Conservation (phyloP, 2,888 invertebrate species). For the Ornithoptera priamus region DNA sequence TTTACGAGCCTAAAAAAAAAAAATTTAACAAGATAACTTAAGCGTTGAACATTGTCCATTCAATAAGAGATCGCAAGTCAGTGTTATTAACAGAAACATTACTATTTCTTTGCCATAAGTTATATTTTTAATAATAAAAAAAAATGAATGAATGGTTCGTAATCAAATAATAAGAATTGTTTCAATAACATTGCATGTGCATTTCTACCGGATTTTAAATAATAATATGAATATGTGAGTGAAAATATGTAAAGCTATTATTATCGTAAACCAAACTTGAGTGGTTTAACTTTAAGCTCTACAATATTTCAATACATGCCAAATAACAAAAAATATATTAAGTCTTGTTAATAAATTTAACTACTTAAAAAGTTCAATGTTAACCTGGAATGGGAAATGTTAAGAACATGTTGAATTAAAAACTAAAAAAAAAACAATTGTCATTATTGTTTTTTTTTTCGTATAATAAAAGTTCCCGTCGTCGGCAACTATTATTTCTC, state of each 20-base stretch:
- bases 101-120: too few relatives aligned
- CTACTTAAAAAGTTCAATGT: not conserved
- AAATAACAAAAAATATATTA: not conserved
- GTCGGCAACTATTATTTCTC: too few relatives aligned
- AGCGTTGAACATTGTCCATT: too few relatives aligned
- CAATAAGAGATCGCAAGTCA: too few relatives aligned
- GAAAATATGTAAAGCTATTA: not conserved
- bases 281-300: not conserved
- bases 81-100: too few relatives aligned
- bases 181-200: not conserved
- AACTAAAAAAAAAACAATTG: not conserved
- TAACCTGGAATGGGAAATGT: not conserved
- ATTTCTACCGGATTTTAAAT: too few relatives aligned
- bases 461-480: not conserved
- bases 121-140: too few relatives aligned
- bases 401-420: not conserved
- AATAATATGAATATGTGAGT: not conserved
- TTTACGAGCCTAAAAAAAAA: too few relatives aligned
- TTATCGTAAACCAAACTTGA: not conserved
- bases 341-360: not conserved
- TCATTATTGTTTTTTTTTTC: not conserved
- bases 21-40: too few relatives aligned
- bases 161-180: not conserved
- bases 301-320: not conserved
- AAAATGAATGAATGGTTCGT: too few relatives aligned